Conservation (phyloP, 2,113 vertebrate genomes). For the Gymnarchus niloticus region DNA sequence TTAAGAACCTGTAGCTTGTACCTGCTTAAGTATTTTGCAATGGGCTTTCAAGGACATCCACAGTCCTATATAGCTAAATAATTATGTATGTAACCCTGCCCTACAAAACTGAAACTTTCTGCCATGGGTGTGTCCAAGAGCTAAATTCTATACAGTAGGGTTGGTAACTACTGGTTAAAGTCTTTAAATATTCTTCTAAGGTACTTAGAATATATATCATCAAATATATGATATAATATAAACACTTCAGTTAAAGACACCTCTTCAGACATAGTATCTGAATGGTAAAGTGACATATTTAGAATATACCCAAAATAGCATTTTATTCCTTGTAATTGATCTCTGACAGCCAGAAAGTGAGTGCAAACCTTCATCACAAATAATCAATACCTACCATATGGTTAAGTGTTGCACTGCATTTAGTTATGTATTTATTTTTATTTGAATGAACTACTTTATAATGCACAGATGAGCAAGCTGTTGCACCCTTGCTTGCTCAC, state of each 20-base stretch:
- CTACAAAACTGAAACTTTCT: background rate
- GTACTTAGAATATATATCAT: no score
- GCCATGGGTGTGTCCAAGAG: background rate
- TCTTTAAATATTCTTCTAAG: no score
- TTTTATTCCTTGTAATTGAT: background rate
- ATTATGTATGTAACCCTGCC: background rate
- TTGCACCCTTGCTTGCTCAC: background rate
- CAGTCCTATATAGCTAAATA: background rate
- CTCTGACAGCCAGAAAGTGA: background rate
- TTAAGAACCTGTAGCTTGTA: background rate
- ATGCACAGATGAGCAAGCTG: no score
- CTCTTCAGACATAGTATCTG: background rate
- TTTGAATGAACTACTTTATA: constrained; percentile 1
- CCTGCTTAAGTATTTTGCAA: background rate
- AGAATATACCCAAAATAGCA: background rate
- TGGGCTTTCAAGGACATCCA: background rate
- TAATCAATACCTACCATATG: background rate
- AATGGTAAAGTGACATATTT: background rate
- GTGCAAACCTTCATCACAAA: background rate
- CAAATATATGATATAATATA: no score
- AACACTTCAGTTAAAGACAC: background rate
- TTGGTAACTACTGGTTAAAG: no score
- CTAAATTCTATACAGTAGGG: background rate
- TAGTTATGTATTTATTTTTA: no score
- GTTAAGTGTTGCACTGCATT: background rate